A percentile compares a stretch with the other conserved stretches of the same genome.
Conservation (phyloP, 2,113 vertebrate genomes). For the Platichthys flesus region DNA sequence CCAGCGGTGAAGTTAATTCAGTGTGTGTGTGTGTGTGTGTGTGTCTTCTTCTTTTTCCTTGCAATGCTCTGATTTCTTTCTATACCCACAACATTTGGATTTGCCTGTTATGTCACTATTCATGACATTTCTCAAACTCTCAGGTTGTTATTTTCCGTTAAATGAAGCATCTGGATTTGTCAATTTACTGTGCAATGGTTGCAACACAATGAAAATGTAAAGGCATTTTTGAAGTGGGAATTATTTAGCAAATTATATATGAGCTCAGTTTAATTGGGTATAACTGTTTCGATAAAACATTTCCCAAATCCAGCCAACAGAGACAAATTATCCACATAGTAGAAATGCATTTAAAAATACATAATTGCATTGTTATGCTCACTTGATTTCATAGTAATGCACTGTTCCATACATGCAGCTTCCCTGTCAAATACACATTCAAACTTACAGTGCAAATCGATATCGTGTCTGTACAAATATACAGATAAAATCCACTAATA, state of each 20-base stretch:
- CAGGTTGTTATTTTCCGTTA: slow-evolving; percentile 34
- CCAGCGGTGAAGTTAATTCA: slow-evolving; percentile 64
- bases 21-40: slow-evolving; percentile 18
- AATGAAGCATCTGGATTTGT: slow-evolving; percentile 29
- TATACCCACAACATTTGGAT: slow-evolving; percentile 54
- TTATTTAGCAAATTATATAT: no score
- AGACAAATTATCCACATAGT: slow-evolving; percentile 53
- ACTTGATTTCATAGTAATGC: slow-evolving; percentile 33
- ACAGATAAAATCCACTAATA: slow-evolving; percentile 35
- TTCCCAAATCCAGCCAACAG: slow-evolving; percentile 45
- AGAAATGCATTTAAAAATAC: slow-evolving; percentile 67
- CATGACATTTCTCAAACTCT: slow-evolving; percentile 55
- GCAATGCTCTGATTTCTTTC: slow-evolving; percentile 70
- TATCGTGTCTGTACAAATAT: slow-evolving; percentile 11
- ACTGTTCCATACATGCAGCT: slow-evolving; percentile 13
- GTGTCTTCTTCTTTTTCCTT: slow-evolving; percentile 37
- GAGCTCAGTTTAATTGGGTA: slow-evolving; percentile 33
- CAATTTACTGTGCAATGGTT: background rate
- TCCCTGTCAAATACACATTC: slow-evolving; percentile 20
- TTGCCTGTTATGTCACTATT: slow-evolving; percentile 71
- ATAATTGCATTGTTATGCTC: slow-evolving; percentile 73
- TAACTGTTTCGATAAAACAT: slow-evolving; percentile 39
- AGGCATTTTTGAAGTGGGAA: background rate
- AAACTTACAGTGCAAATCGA: background rate
- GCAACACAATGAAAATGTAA: slow-evolving; percentile 3